Evolutionary conservation across 53 echinoderm and acorn worm species (phyloP), one percentile per base, ranked within the genome.

Genomic region (Arbacia lixula): DNA sequence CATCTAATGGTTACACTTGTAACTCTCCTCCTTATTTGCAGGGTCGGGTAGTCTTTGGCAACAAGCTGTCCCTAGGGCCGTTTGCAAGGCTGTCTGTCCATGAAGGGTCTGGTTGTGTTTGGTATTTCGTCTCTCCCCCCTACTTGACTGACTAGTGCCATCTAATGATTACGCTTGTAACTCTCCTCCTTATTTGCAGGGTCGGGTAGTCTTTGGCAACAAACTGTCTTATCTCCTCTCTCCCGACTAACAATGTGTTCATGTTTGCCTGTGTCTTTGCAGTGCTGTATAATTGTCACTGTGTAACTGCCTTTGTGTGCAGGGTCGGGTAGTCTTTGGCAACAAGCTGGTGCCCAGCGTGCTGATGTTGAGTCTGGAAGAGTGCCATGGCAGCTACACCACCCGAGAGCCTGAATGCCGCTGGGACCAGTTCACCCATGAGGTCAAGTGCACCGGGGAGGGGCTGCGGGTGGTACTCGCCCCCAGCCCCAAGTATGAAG

Each of bases 301-400:
- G n/a, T n/a, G n/a, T n/a, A n/a, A n/a, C n/a, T n/a, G n/a, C n/a
- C n/a, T n/a, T n/a, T n/a, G n/a, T n/a, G 56, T 9, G 2, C 76
- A 97, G 97, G 97, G 97, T 30, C 87, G 93, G 12, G 26, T 91
- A 40, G 93, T 97, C 5, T 91, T 97, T 84, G 93, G 94, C 49
- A 94, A 97, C 61, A 76, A 81, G 52, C 86, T 93, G 5, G 90
- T 90, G 26, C 97, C 97, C 11, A 93, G 87, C 11, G 89, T 89
- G 1, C 84, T 97, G 11, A 89, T 88, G 49, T 54, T 97, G 29
- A 90, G 88, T 14, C 86, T 94, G n/a, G 97, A 97, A 40, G 97
- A 97, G 39, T 72, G 90, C 3, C 83, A 87, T n/a, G 89, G 91
- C 21, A 76, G 86, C 24, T 97, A 97, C 88, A 94, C 93, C 29